Conservation (phyloP, 2,113 vertebrate species). For the Astur gentilis region DNA sequence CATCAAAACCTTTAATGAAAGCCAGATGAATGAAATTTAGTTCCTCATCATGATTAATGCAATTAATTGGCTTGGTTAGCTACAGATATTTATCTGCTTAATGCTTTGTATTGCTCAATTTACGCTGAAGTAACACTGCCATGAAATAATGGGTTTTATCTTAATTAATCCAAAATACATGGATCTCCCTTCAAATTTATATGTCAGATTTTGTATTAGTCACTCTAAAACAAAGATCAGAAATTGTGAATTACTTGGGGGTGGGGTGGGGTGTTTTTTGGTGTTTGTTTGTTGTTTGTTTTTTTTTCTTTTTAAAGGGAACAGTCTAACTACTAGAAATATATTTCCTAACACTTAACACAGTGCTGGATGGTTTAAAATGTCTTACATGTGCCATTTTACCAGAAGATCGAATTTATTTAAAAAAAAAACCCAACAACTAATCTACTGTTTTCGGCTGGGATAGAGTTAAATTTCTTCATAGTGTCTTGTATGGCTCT, state of each 20-base stretch:
- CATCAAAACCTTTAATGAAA: neutral
- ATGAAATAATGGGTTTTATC: neutral
- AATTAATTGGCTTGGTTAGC: neutral
- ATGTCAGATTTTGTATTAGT: neutral
- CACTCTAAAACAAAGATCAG: neutral
- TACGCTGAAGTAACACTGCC: neutral
- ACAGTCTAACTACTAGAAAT: neutral
- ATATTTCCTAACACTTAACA: neutral
- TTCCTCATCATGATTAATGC: neutral
- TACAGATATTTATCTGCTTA: neutral
- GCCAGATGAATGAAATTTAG: neutral
- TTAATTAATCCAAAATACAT: neutral
- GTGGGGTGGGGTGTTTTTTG: neutral
- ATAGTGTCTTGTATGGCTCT: fast-evolving
- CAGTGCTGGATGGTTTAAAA: neutral
- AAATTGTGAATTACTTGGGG: neutral
- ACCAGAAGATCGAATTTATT: neutral
- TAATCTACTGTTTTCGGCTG: neutral
- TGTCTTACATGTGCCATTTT: fast-evolving
- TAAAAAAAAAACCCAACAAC: fast-evolving
- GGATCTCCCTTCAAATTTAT: neutral
- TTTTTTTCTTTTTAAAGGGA: neutral
- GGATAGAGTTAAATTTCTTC: neutral
- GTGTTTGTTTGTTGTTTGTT: neutral
- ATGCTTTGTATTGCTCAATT: neutral